Evolutionary conservation across 2,888 invertebrate species (phyloP).

Genomic region (Epiblema foenella): DNA sequence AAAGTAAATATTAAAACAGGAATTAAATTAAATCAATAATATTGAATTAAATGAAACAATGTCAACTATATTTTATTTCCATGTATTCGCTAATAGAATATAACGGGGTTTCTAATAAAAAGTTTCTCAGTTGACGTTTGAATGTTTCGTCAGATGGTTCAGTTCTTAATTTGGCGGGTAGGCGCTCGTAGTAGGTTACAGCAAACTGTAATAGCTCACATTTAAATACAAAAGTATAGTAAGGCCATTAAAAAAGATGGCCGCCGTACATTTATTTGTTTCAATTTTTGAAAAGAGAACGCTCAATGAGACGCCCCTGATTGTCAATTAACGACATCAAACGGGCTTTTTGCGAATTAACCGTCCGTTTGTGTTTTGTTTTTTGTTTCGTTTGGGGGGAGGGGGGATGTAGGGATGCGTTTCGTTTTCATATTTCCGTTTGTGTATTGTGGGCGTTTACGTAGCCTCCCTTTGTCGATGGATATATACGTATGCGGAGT

Average conservation of each 20-base stretch:
- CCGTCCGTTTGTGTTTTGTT: conserved; percentile 80
- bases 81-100: too few relatives aligned
- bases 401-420: conserved; percentile 76
- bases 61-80: too few relatives aligned
- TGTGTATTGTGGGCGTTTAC: conserved; percentile 70
- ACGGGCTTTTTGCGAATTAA: conserved; percentile 85
- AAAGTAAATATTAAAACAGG: too few relatives aligned
- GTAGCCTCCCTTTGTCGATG: conserved; percentile 54
- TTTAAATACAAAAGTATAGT: neutral
- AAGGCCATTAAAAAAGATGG: conserved; percentile 62
- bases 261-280: conserved; percentile 79
- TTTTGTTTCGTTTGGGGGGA: conserved; percentile 64
- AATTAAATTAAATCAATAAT: too few relatives aligned
- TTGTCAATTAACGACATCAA: conserved; percentile 86
- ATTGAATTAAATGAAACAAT: too few relatives aligned
- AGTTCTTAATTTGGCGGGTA: too few relatives aligned
- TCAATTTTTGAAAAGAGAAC: conserved; percentile 83
- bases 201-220: neutral
- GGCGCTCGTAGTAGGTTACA: neutral
- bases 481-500: conserved; percentile 74
- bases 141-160: too few relatives aligned
- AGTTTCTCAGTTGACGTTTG: too few relatives aligned
- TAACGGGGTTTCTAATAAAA: too few relatives aligned
- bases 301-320: conserved; percentile 83
- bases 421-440: conserved; percentile 84